phyloP scores from a whole-genome alignment of 2,797 vertebrate species.

The Pseudochaenichthys georgianus region DNA sequence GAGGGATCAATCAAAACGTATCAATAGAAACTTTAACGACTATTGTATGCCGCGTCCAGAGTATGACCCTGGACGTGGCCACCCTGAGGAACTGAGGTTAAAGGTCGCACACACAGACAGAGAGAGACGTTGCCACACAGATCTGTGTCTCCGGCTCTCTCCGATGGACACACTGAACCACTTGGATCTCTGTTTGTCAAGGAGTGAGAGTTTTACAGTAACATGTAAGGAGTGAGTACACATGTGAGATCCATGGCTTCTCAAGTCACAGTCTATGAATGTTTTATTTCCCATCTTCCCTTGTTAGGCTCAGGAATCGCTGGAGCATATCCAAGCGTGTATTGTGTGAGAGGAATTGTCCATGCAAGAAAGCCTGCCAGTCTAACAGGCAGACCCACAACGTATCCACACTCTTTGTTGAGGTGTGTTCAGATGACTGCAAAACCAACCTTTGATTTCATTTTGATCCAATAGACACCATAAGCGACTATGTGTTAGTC shows the following conservation, averaged over 20 bases:
- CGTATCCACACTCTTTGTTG: background rate
- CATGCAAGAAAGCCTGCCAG: background rate
- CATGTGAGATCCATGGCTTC: background rate
- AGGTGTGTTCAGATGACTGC: background rate
- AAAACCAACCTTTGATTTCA: background rate
- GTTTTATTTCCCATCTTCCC: background rate
- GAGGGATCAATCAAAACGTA: constrained; percentile 51
- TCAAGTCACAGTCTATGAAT: background rate
- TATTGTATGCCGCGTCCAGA: constrained; percentile 59
- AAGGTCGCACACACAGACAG: constrained; percentile 46
- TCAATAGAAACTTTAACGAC: constrained; percentile 55
- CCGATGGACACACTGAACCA: background rate
- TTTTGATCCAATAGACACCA: too few species aligned
- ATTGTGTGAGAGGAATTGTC: background rate
- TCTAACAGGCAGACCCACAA: background rate
- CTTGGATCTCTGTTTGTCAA: background rate
- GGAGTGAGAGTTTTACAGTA: background rate
- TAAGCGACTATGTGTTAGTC: too few species aligned
- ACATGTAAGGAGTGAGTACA: background rate
- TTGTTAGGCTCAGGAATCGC: background rate
- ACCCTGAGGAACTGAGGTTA: constrained; percentile 52
- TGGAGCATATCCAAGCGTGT: background rate
- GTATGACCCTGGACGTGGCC: constrained; percentile 64
- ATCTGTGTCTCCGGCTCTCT: constrained; percentile 34
- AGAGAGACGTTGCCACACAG: constrained; percentile 35